Evolutionary conservation across 2,113 vertebrate genomes (phyloP).

Genomic region (Mus spicilegus): DNA sequence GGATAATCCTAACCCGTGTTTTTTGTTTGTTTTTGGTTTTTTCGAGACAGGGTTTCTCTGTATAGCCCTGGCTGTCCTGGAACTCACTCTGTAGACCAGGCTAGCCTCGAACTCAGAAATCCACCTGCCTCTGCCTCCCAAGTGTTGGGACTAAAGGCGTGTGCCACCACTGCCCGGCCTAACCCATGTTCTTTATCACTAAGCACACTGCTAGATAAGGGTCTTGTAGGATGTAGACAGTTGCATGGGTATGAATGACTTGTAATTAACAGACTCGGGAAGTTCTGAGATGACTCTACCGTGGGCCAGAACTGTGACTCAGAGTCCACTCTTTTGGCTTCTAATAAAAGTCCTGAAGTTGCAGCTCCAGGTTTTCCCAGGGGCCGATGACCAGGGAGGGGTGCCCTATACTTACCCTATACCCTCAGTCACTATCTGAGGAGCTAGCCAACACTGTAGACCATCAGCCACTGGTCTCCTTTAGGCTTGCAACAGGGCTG

Average conservation of each 20-base stretch:
- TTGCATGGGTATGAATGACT: not conserved
- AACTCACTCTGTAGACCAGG: too few species aligned
- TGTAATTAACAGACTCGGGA: too few species aligned
- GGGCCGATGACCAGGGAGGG: not conserved
- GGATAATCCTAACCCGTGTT: not conserved
- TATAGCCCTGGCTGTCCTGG: too few species aligned
- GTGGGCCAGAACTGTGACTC: not conserved
- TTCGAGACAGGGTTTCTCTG: too few species aligned
- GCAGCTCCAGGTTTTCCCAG: not conserved
- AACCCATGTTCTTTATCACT: not conserved
- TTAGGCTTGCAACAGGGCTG: slow-evolving; percentile 35
- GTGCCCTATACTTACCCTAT: too few species aligned
- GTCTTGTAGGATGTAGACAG: not conserved
- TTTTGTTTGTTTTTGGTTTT: too few species aligned
- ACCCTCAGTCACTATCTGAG: not conserved
- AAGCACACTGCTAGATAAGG: not conserved
- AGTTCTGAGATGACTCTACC: not conserved
- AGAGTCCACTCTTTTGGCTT: not conserved
- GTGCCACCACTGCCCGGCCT: not conserved
- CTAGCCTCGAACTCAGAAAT: too few species aligned
- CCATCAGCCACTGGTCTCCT: not conserved
- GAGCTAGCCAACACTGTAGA: not conserved
- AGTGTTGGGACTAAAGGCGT: too few species aligned
- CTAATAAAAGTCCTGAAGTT: not conserved
- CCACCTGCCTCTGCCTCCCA: too few species aligned